Evolutionary conservation across 2,888 invertebrate species (phyloP).

Genomic region (Tillus elongatus): DNA sequence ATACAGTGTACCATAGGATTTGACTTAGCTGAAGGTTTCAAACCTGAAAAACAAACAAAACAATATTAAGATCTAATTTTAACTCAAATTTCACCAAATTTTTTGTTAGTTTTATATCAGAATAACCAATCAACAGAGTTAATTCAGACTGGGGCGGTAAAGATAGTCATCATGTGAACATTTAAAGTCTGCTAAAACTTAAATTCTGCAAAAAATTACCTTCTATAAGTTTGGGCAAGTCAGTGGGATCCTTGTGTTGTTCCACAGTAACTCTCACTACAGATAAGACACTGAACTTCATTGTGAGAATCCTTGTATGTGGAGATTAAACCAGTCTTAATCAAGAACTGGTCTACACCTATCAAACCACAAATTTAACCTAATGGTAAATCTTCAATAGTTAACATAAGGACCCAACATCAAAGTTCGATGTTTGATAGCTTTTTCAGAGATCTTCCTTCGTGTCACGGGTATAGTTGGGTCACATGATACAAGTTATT

Average conservation of each 20-base stretch:
- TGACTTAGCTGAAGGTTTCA: slow-evolving; percentile 98
- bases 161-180: slow-evolving; percentile 13
- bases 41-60: slow-evolving; percentile 42
- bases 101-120: slow-evolving; percentile 10
- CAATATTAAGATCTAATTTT: slow-evolving; percentile 1
- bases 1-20: slow-evolving; percentile 99
- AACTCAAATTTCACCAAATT: slow-evolving; percentile 3
- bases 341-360: slow-evolving; percentile 98
- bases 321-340: slow-evolving; percentile 98
- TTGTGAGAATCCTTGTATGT: slow-evolving; percentile 99
- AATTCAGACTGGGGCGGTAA: slow-evolving; percentile 23
- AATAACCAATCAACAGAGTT: slow-evolving; percentile 16
- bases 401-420: slow-evolving; percentile 99
- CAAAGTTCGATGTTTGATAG: slow-evolving; percentile 97
- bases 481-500: slow-evolving; percentile 98
- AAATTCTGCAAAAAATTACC: slow-evolving; percentile 34
- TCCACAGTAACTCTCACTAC: slow-evolving; percentile 99
- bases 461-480: slow-evolving; percentile 96
- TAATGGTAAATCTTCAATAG: slow-evolving; percentile 99
- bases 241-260: slow-evolving; percentile 97
- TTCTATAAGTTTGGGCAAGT: slow-evolving; percentile 97
- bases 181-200: background rate
- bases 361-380: slow-evolving; percentile 99
- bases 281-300: slow-evolving; percentile 99
- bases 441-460: slow-evolving; percentile 99